A percentile compares a stretch with the other conserved stretches of the same genome.
Conservation (phyloP, 2,888 invertebrate species). For the Pyrochroa serraticornis region DNA sequence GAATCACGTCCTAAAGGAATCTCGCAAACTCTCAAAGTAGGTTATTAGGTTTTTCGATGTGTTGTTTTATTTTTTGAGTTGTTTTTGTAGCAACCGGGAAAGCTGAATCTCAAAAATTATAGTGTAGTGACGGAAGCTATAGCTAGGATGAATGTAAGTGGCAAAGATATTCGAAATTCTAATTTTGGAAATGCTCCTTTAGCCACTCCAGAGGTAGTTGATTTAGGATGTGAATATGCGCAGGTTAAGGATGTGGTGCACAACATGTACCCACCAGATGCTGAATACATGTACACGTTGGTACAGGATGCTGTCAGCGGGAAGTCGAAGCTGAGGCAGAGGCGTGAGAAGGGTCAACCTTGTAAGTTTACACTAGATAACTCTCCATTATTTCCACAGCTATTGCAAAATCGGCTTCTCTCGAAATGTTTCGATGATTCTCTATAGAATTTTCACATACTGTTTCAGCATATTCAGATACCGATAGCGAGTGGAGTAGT, state of each 20-base stretch:
- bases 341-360: conserved; percentile 69
- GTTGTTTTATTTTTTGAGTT: conserved; percentile 22
- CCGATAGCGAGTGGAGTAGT: conserved; percentile 88
- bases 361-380: conserved; percentile 56
- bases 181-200: conserved; percentile 73
- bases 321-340: conserved; percentile 65
- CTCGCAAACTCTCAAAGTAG: conserved; percentile 71
- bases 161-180: conserved; percentile 59
- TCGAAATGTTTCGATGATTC: not conserved
- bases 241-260: conserved; percentile 70
- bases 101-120: conserved; percentile 87
- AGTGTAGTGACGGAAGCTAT: conserved; percentile 88
- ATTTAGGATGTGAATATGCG: conserved; percentile 76
- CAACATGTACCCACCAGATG: conserved; percentile 61
- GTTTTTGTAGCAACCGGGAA: conserved; percentile 77
- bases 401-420: not conserved
- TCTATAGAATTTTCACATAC: not conserved
- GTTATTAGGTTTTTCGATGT: conserved; percentile 7
- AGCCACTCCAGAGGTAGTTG: conserved; percentile 78
- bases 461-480: conserved; percentile 79
- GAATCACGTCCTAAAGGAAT: conserved; percentile 71
- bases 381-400: not conserved
- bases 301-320: conserved; percentile 68
- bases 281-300: conserved; percentile 70
- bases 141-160: conserved; percentile 70